Evolutionary conservation across 2,797 vertebrate genomes (phyloP), one percentile per base, ranked within the genome.

Genomic region (Cryptoblepharus egeriae): DNA sequence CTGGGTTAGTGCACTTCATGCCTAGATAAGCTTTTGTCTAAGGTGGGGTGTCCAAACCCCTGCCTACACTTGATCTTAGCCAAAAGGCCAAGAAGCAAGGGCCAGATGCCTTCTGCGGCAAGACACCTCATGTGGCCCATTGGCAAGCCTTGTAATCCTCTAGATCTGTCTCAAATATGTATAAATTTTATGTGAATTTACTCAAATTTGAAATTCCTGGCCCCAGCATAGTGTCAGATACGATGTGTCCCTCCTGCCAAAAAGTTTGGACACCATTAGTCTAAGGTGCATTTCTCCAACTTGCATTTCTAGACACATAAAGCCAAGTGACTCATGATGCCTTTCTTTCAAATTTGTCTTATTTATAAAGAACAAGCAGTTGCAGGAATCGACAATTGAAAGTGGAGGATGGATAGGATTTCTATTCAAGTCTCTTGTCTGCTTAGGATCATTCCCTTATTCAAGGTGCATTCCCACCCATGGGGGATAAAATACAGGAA

Each of bases 1-100:
- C 79, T 81, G 60, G 70, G 79, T 65, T 73, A 61, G 32, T 39
- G 61, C 4, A 13, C 45, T 73, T 78, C 42, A 65, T 42, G 60
- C 68, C 65, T 78, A 24, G 49, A 42, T 73, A 58, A 73, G 61
- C 60, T 74, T 78, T 42, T 11, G 22, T 64, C 39, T 49, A n/a
- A n/a, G n/a, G n/a, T n/a, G n/a, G n/a, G n/a, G n/a, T n/a, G n/a
- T n/a, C n/a, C n/a, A n/a, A n/a, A n/a, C n/a, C n/a, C n/a, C n/a
- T n/a, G n/a, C n/a, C n/a, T n/a, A n/a, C n/a, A n/a, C n/a, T n/a
- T n/a, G n/a, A n/a, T n/a, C n/a, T n/a, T n/a, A n/a, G n/a, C n/a
- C n/a, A n/a, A n/a, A n/a, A n/a, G n/a, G n/a, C n/a, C n/a, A n/a
- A n/a, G n/a, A n/a, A n/a, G n/a, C n/a, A n/a, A n/a, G n/a, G n/a